Percentiles rank a stretch among this genome's conserved stretches.
phyloP scores from a whole-genome alignment of 2,113 vertebrate genomes.

The Neofelis nebulosa region DNA sequence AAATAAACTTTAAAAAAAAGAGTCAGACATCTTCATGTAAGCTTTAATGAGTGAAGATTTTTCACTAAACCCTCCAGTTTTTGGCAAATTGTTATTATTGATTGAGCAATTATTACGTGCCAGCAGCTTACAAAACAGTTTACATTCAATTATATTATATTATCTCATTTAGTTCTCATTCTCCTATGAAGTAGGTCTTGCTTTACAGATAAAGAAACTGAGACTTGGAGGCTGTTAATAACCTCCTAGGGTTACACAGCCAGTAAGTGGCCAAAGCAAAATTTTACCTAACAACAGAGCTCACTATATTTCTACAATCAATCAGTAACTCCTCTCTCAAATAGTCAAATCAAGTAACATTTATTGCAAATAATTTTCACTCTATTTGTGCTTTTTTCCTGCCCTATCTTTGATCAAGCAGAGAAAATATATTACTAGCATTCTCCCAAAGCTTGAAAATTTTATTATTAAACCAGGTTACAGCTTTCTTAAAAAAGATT shows the following conservation, averaged over 20 bases:
- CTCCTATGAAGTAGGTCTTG: background rate
- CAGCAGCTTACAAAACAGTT: background rate
- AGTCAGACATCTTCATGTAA: background rate
- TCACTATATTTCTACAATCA: background rate
- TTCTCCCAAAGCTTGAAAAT: conserved; percentile 15
- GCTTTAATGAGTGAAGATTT: background rate
- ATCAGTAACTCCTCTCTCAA: background rate
- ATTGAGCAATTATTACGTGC: background rate
- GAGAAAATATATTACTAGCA: background rate
- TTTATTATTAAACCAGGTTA: conserved; percentile 16
- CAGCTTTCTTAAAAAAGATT: background rate
- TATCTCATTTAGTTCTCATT: background rate
- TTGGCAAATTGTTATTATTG: background rate
- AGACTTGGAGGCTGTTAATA: background rate
- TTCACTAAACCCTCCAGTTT: background rate
- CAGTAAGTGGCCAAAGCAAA: background rate
- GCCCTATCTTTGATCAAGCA: background rate
- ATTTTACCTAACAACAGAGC: conserved; percentile 5
- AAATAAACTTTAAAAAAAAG: too few species aligned
- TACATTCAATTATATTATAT: background rate
- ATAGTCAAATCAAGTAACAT: background rate
- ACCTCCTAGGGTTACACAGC: background rate
- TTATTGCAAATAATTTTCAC: conserved; percentile 13
- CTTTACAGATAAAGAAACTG: background rate
- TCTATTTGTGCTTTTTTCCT: conserved; percentile 12